Conservation (phyloP, 2,888 invertebrate species). For the Lacanobia wlatinum region DNA sequence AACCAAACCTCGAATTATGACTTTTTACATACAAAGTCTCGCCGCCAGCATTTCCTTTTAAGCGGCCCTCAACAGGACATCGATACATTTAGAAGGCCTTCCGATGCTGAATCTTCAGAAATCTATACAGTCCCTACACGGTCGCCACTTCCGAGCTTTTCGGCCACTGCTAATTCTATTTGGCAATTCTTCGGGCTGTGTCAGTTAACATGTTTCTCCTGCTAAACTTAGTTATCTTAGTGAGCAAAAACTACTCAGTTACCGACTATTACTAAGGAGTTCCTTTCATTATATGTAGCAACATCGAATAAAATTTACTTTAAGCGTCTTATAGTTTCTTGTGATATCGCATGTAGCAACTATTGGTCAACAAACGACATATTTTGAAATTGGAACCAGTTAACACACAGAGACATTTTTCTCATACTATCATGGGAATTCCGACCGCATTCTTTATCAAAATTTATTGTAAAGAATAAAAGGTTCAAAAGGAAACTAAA, state of each 20-base stretch:
- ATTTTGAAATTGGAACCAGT: conserved; percentile 8
- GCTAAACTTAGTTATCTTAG: neutral
- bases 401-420: conserved; percentile 30
- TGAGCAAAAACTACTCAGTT: too few relatives aligned
- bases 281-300: too few relatives aligned
- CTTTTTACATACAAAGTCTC: too few relatives aligned
- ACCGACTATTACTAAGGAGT: too few relatives aligned
- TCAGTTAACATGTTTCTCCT: neutral
- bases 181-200: neutral
- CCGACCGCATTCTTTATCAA: conserved; percentile 32
- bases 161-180: too few relatives aligned
- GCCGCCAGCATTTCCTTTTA: too few relatives aligned
- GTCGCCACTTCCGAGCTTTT: too few relatives aligned
- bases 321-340: neutral
- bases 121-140: too few relatives aligned
- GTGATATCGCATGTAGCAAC: neutral
- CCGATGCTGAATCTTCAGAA: too few relatives aligned
- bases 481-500: conserved; percentile 29
- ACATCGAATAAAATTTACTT: neutral
- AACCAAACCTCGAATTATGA: too few relatives aligned
- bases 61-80: too few relatives aligned
- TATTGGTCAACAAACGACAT: neutral
- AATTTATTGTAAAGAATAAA: conserved; percentile 19
- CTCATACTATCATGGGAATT: conserved; percentile 17
- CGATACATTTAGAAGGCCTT: too few relatives aligned